Conservation (phyloP, 2,888 invertebrate genomes). For the Andricus curvator region DNA sequence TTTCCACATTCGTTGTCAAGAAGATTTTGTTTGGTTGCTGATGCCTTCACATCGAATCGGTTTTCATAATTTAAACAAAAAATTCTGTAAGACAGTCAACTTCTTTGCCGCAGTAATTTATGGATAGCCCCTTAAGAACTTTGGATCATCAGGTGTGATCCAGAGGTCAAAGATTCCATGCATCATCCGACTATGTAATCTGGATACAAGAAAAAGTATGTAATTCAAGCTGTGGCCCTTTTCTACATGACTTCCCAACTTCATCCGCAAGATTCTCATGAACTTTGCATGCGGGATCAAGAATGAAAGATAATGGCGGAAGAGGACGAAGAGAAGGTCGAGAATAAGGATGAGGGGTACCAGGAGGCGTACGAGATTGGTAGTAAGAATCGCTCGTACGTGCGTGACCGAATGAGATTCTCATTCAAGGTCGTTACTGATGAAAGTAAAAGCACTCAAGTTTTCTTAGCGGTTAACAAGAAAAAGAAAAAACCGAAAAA, state of each 20-base stretch:
- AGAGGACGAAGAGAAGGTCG: slow-evolving; percentile 31
- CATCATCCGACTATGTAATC: neutral
- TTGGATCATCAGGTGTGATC: neutral
- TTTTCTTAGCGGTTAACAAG: neutral
- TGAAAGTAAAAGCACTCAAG: slow-evolving; percentile 50
- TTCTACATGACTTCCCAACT: slow-evolving; percentile 5
- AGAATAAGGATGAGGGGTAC: slow-evolving; percentile 15
- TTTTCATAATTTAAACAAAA: too few relatives aligned
- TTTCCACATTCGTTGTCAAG: too few relatives aligned
- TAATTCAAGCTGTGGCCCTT: slow-evolving; percentile 1
- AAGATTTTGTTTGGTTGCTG: too few relatives aligned
- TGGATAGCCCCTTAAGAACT: neutral
- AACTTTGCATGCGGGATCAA: slow-evolving; percentile 28
- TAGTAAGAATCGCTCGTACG: slow-evolving; percentile 46
- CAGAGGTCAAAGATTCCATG: neutral
- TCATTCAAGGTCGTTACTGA: slow-evolving; percentile 54
- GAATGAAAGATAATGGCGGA: slow-evolving; percentile 37
- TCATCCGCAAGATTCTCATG: slow-evolving; percentile 2
- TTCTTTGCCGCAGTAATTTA: too few relatives aligned
- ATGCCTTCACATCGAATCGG: too few relatives aligned
- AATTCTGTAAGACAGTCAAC: too few relatives aligned
- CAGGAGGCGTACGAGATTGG: slow-evolving; percentile 19
- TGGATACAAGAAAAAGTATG: neutral
- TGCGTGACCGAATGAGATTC: slow-evolving; percentile 52
- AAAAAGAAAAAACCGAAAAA: neutral